phyloP scores from a whole-genome alignment of 2,888 invertebrate species.

The Lacanobia oleracea region DNA sequence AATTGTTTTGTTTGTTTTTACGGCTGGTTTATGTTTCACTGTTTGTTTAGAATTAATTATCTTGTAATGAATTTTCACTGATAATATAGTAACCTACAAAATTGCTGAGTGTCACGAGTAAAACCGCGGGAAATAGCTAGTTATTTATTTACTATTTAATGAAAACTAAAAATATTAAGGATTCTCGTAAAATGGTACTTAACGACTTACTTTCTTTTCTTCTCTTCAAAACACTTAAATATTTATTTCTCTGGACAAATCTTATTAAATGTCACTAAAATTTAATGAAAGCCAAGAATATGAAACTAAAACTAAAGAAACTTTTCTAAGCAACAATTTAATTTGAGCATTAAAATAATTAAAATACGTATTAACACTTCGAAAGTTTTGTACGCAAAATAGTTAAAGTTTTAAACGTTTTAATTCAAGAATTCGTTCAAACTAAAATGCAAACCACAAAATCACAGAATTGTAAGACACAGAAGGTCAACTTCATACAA shows the following conservation, averaged over 20 bases:
- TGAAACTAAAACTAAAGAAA: background rate
- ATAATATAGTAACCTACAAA: too few relatives aligned
- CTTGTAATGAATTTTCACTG: too few relatives aligned
- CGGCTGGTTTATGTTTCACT: too few relatives aligned
- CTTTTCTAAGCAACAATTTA: conserved; percentile 21
- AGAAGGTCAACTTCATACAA: conserved; percentile 3
- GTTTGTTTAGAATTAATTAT: too few relatives aligned
- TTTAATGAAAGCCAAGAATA: conserved; percentile 11
- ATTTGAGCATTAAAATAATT: conserved; percentile 30
- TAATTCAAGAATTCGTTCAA: conserved; percentile 40
- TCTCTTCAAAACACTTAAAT: background rate
- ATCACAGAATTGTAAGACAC: background rate
- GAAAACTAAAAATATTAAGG: background rate
- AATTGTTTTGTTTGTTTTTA: too few relatives aligned
- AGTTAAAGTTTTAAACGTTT: conserved; percentile 43
- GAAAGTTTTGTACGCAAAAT: conserved; percentile 15
- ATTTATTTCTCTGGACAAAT: background rate
- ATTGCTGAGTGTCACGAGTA: too few relatives aligned
- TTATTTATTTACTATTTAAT: too few relatives aligned
- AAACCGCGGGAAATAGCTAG: too few relatives aligned
- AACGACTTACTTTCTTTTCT: too few relatives aligned
- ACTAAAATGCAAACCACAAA: conserved; percentile 9
- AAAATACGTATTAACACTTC: conserved; percentile 7
- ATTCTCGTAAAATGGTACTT: background rate
- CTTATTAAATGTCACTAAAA: background rate